phyloP scores from a whole-genome alignment of 2,113 vertebrate genomes.

The Parotia lawesii region DNA sequence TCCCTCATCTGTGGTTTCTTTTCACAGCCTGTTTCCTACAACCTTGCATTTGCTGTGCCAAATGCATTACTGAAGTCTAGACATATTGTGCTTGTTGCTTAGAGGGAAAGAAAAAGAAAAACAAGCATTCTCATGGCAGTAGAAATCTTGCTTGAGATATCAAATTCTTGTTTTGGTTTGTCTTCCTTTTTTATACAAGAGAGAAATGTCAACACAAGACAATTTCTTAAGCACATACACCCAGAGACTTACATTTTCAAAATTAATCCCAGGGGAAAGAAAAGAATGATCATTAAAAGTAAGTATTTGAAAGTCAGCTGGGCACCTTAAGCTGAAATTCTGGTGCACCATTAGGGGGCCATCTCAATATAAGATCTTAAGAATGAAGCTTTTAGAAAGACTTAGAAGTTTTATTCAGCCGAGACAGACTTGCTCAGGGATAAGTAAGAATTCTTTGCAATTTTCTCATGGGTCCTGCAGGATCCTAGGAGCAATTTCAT shows the following conservation, averaged over 20 bases:
- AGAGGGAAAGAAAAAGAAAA: not conserved
- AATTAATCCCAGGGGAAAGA: conserved; percentile 10
- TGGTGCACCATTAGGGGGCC: conserved; percentile 23
- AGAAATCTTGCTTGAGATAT: not conserved
- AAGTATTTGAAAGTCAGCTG: conserved; percentile 24
- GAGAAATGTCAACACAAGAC: not conserved
- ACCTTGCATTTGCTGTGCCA: not conserved
- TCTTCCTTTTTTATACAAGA: not conserved
- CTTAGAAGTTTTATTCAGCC: not conserved
- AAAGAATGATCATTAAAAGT: conserved; percentile 7
- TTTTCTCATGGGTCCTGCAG: conserved; percentile 44
- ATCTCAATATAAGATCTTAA: conserved; percentile 8
- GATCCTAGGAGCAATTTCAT: conserved; percentile 44
- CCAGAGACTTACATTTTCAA: not conserved
- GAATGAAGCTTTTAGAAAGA: conserved; percentile 30
- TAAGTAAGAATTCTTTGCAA: conserved; percentile 50
- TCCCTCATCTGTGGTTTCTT: not conserved
- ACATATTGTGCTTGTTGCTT: not conserved
- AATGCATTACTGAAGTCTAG: not conserved
- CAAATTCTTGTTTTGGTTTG: not conserved
- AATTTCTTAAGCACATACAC: not conserved
- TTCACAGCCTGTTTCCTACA: not conserved
- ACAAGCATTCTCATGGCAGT: not conserved
- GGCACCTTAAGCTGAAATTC: conserved; percentile 16
- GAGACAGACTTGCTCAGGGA: not conserved